Percentiles rank a stretch among this genome's conserved stretches.
Conservation (phyloP, 2,797 vertebrate genomes). For the Taenioides sp. region DNA sequence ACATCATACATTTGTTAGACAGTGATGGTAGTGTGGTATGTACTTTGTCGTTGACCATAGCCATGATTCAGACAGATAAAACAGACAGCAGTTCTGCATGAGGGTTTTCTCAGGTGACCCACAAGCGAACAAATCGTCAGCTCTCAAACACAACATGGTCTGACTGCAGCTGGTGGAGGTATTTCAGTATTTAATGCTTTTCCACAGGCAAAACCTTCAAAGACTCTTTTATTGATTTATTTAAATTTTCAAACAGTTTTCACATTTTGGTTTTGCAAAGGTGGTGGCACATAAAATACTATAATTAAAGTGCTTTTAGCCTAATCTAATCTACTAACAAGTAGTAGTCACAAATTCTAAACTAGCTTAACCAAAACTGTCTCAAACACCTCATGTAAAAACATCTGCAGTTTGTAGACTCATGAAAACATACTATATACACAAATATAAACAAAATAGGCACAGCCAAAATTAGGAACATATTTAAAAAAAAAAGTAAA, state of each 20-base stretch:
- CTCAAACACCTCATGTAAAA: neutral
- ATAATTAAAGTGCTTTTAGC: conserved; percentile 10
- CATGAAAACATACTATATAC: neutral
- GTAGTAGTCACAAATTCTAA: neutral
- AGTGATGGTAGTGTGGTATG: conserved; percentile 45
- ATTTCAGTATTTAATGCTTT: conserved; percentile 1
- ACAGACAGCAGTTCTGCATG: conserved; percentile 13
- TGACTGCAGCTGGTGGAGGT: conserved; percentile 21
- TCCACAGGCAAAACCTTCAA: neutral
- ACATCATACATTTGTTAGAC: conserved; percentile 52
- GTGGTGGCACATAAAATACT: neutral
- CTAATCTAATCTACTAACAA: conserved; percentile 2
- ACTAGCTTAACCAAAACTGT: neutral
- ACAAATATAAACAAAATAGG: conserved; percentile 7
- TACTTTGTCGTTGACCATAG: conserved; percentile 40
- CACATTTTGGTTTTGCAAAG: neutral
- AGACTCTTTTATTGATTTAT: neutral
- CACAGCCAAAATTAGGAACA: neutral
- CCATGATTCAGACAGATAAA: conserved; percentile 40
- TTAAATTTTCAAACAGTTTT: neutral
- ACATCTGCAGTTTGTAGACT: neutral
- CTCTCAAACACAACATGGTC: conserved; percentile 24
- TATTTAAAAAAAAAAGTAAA: neutral
- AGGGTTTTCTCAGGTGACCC: conserved; percentile 28
- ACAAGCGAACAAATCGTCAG: conserved; percentile 26